Percentiles rank a stretch among this genome's conserved stretches.
These are phyloP conservation scores for Trichogramma dendrolimi DNA, from an alignment of 2,888 invertebrate genomes.

Conservation along the genomic window DNA sequence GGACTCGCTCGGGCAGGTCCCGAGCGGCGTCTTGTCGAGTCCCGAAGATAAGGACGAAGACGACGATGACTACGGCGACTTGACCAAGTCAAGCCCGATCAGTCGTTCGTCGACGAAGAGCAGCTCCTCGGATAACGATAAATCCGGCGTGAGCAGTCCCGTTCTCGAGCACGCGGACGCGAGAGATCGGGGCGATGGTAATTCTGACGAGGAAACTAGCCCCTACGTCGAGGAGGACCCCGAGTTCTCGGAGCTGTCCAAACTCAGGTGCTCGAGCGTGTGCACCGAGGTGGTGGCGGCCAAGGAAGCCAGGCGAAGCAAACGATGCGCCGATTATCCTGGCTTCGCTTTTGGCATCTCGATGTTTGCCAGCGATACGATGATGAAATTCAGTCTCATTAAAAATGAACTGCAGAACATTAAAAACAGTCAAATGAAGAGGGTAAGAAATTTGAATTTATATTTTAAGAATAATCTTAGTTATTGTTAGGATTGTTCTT, in stretches of 20 bases:
- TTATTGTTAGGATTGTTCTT: too few relatives aligned
- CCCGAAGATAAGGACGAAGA: slow-evolving; percentile 9
- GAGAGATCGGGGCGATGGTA: slow-evolving; percentile 49
- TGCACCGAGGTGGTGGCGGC: slow-evolving; percentile 84
- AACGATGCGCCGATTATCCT: slow-evolving; percentile 87
- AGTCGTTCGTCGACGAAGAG: slow-evolving; percentile 8
- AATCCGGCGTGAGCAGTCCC: slow-evolving; percentile 22
- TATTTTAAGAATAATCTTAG: too few relatives aligned
- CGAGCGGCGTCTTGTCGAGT: slow-evolving; percentile 3
- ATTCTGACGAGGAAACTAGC: slow-evolving; percentile 45
- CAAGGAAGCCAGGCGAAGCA: slow-evolving; percentile 69
- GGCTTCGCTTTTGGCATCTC: slow-evolving; percentile 87
- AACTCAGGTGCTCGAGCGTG: slow-evolving; percentile 83
- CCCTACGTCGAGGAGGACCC: slow-evolving; percentile 65
- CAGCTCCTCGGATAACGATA: slow-evolving; percentile 15
- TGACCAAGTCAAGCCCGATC: slow-evolving; percentile 32
- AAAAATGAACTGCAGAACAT: slow-evolving; percentile 96
- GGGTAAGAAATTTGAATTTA: slow-evolving; percentile 67
- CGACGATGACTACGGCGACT: slow-evolving; percentile 14
- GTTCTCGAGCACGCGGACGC: slow-evolving; percentile 52
- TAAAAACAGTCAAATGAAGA: slow-evolving; percentile 90
- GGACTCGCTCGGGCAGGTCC: slow-evolving; percentile 14
- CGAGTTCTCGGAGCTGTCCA: slow-evolving; percentile 76
- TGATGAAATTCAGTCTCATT: slow-evolving; percentile 97
- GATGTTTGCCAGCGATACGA: slow-evolving; percentile 91